A percentile compares a stretch with the other conserved stretches of the same genome.
Evolutionary conservation across 1,140 invertebrate species (phyloP).

Genomic region (Acromyrmex heyeri): DNA sequence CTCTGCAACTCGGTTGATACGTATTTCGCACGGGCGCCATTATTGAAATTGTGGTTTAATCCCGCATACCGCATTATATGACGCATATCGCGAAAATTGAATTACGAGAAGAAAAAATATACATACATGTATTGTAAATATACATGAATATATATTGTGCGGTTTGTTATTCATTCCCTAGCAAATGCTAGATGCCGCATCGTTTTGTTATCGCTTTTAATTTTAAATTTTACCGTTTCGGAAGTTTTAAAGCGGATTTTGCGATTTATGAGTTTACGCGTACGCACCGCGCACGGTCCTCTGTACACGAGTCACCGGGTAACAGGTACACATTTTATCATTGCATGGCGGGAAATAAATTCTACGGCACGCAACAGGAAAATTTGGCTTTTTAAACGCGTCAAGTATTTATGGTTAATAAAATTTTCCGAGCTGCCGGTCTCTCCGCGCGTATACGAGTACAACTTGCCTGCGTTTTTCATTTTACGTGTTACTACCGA

Average conservation of each 20-base stretch:
- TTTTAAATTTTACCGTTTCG: slow-evolving; percentile 51
- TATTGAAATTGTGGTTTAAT: slow-evolving; percentile 60
- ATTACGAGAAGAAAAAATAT: slow-evolving; percentile 26
- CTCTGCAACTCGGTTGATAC: slow-evolving; percentile 43
- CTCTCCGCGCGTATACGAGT: background rate
- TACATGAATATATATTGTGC: slow-evolving; percentile 10
- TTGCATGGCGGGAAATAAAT: slow-evolving; percentile 58
- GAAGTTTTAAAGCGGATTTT: slow-evolving; percentile 58
- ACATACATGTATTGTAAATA: background rate
- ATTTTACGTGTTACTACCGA: slow-evolving; percentile 43
- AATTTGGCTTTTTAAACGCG: slow-evolving; percentile 65
- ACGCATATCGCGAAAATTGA: slow-evolving; percentile 28
- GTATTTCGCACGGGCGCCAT: slow-evolving; percentile 36
- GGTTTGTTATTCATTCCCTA: slow-evolving; percentile 11
- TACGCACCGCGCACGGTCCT: slow-evolving; percentile 9
- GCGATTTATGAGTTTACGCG: slow-evolving; percentile 58
- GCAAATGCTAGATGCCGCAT: slow-evolving; percentile 44
- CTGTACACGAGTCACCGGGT: slow-evolving; percentile 51
- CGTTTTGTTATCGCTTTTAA: slow-evolving; percentile 56
- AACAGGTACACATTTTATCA: slow-evolving; percentile 66
- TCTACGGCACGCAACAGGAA: slow-evolving; percentile 54
- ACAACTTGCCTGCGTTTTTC: slow-evolving; percentile 39
- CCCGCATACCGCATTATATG: slow-evolving; percentile 1
- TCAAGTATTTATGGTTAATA: slow-evolving; percentile 62
- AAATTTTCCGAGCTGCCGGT: slow-evolving; percentile 22